A percentile compares a stretch with the other conserved stretches of the same genome.
Evolutionary conservation across 1,140 invertebrate genomes (phyloP).

Genomic region (Colletes latitarsis): DNA sequence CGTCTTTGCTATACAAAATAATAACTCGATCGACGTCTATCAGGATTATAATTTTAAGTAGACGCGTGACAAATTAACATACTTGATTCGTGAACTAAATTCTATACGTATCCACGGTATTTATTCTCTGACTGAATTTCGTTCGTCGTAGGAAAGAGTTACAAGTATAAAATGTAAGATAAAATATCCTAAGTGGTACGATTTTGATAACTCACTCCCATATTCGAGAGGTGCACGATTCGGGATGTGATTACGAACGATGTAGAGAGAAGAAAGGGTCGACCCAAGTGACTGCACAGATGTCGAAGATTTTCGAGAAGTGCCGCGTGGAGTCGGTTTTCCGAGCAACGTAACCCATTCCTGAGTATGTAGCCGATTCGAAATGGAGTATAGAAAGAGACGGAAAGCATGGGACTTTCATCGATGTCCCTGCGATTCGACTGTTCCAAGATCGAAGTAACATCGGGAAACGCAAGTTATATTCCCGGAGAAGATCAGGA

Average conservation of each 20-base stretch:
- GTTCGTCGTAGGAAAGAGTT: too few species aligned
- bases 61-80: too few species aligned
- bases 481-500: background rate
- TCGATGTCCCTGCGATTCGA: background rate
- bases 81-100: too few species aligned
- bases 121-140: too few species aligned
- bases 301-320: background rate
- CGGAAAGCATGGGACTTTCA: background rate
- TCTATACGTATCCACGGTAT: too few species aligned
- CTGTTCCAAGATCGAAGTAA: slow-evolving; percentile 9
- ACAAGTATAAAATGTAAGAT: too few species aligned
- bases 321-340: background rate
- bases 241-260: background rate
- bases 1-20: too few species aligned
- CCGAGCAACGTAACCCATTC: background rate
- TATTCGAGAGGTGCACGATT: background rate
- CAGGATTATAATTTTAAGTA: too few species aligned
- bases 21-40: too few species aligned
- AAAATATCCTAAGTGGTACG: too few species aligned
- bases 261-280: background rate
- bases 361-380: background rate
- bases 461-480: background rate
- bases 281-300: background rate
- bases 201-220: background rate
- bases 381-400: background rate